Percentiles rank a stretch among this genome's conserved stretches.
Evolutionary conservation across 2,888 invertebrate species (phyloP).

Genomic region (Agapostemon virescens): DNA sequence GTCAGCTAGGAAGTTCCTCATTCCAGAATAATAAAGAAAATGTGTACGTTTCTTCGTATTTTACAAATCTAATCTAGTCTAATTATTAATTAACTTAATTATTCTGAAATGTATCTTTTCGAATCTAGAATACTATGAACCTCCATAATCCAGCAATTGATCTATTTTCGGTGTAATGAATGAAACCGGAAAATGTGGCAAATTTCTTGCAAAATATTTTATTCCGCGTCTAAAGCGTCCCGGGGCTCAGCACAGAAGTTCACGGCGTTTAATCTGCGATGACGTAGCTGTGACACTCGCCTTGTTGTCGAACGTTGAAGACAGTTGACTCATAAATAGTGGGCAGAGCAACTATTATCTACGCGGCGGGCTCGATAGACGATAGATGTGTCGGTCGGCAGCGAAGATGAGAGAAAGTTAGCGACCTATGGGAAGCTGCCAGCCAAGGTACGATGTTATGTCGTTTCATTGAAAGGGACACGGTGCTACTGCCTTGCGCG

Average conservation of each 20-base stretch:
- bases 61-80: no score
- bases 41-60: no score
- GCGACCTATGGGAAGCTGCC: conserved; percentile 68
- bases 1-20: no score
- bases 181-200: no score
- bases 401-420: conserved; percentile 77
- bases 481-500: conserved; percentile 9
- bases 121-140: no score
- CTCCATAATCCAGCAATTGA: no score
- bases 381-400: conserved; percentile 64
- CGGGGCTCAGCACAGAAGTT: conserved; percentile 27
- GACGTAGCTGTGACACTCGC: conserved; percentile 55
- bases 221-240: neutral
- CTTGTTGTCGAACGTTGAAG: conserved; percentile 56
- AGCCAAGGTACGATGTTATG: neutral
- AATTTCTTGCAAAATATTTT: neutral
- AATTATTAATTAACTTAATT: no score
- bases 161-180: no score
- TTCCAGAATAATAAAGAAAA: no score
- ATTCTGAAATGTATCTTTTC: no score
- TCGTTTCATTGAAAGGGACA: conserved; percentile 2
- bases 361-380: conserved; percentile 56
- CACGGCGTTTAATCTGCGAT: conserved; percentile 49
- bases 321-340: conserved; percentile 64
- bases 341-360: conserved; percentile 65